A percentile compares a stretch with the other conserved stretches of the same genome.
Evolutionary conservation across 2,888 invertebrate genomes (phyloP).

Genomic region (Agrilus mali): DNA sequence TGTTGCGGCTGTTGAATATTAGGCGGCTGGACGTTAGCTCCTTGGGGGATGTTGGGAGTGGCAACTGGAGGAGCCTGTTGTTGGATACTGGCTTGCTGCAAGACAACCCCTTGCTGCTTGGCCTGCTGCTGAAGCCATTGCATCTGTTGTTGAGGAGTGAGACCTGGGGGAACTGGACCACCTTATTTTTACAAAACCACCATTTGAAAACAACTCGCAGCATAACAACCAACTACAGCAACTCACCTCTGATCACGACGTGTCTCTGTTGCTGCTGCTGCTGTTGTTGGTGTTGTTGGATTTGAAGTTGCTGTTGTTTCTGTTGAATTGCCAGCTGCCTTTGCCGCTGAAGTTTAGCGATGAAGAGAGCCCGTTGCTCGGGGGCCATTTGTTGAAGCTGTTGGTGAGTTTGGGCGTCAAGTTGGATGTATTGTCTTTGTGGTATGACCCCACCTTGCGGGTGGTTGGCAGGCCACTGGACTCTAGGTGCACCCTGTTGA

Average conservation of each 20-base stretch:
- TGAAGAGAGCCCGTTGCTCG: slow-evolving; percentile 65
- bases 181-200: slow-evolving; percentile 13
- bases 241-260: slow-evolving; percentile 27
- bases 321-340: slow-evolving; percentile 43
- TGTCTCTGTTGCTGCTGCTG: slow-evolving; percentile 31
- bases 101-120: slow-evolving; percentile 30
- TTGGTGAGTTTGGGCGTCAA: slow-evolving; percentile 74
- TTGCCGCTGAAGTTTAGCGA: slow-evolving; percentile 61
- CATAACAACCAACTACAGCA: not conserved
- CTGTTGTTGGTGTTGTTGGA: slow-evolving; percentile 33
- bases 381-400: slow-evolving; percentile 72
- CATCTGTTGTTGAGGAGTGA: slow-evolving; percentile 33
- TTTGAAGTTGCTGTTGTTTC: slow-evolving; percentile 37
- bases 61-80: slow-evolving; percentile 16
- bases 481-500: slow-evolving; percentile 8
- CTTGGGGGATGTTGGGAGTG: slow-evolving; percentile 1
- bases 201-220: not conserved
- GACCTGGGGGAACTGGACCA: slow-evolving; percentile 29
- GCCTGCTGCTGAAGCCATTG: slow-evolving; percentile 35
- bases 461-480: slow-evolving; percentile 11
- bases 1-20: slow-evolving; percentile 10
- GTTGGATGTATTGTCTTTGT: slow-evolving; percentile 60
- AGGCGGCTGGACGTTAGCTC: slow-evolving; percentile 10
- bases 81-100: slow-evolving; percentile 27
- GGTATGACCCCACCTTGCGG: slow-evolving; percentile 25